Conservation (phyloP, 2,797 vertebrate genomes). For the Luscinia megarhynchos region DNA sequence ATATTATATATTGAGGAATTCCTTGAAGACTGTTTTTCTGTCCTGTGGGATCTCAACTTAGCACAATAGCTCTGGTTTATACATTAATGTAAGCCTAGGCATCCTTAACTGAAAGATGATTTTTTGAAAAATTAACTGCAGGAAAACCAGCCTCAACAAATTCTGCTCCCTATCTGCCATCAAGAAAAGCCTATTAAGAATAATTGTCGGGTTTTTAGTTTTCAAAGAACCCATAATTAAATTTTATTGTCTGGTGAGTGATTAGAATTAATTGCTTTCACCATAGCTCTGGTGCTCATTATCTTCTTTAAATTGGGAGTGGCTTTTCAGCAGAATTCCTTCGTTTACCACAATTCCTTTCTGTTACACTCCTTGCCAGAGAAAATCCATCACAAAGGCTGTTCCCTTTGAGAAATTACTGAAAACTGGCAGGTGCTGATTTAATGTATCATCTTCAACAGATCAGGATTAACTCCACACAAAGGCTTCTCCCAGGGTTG, state of each 20-base stretch:
- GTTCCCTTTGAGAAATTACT: slow-evolving; percentile 50
- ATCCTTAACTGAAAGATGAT: slow-evolving; percentile 44
- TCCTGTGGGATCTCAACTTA: slow-evolving; percentile 14
- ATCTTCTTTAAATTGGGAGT: slow-evolving; percentile 67
- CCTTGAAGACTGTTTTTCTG: slow-evolving; percentile 36
- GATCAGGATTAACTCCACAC: slow-evolving; percentile 51
- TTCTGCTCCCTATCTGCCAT: slow-evolving; percentile 54
- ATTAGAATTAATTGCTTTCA: slow-evolving; percentile 79
- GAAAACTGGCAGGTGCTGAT: slow-evolving; percentile 66
- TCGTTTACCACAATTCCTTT: slow-evolving; percentile 64
- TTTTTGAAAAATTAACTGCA: slow-evolving; percentile 33
- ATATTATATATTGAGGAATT: neutral
- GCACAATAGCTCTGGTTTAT: neutral
- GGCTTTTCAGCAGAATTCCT: slow-evolving; percentile 65
- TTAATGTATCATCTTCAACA: slow-evolving; percentile 59
- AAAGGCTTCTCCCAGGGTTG: slow-evolving; percentile 54
- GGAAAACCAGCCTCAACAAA: slow-evolving; percentile 67
- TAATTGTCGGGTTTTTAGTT: slow-evolving; percentile 74
- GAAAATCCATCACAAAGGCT: slow-evolving; percentile 56
- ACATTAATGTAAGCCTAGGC: neutral
- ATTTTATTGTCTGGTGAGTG: slow-evolving; percentile 79
- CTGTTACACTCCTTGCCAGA: slow-evolving; percentile 49
- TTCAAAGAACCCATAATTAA: slow-evolving; percentile 77
- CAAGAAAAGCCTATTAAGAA: slow-evolving; percentile 72
- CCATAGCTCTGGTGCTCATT: slow-evolving; percentile 63